A percentile compares a stretch with the other conserved stretches of the same genome.
phyloP scores from a whole-genome alignment of 2,797 vertebrate genomes.

The Adrianichthys oophorus region DNA sequence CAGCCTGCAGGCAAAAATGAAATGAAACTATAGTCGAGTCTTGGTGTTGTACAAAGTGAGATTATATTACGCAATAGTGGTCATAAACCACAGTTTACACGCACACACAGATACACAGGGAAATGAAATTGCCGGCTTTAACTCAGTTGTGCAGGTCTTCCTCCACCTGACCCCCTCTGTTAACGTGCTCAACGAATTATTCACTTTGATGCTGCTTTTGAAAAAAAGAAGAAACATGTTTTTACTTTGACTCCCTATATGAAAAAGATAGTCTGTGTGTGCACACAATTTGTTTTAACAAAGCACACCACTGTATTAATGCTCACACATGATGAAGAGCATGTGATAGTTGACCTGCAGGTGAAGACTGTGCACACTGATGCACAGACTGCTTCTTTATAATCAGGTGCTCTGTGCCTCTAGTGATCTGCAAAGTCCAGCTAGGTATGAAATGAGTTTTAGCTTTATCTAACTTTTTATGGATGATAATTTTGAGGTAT shows the following conservation, averaged over 20 bases:
- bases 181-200: background rate
- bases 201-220: conserved; percentile 14
- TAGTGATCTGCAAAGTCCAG: too few species aligned
- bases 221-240: conserved; percentile 14
- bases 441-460: too few species aligned
- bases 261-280: background rate
- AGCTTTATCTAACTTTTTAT: background rate
- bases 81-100: conserved; percentile 15
- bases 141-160: conserved; percentile 56
- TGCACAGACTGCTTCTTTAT: background rate
- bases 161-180: conserved; percentile 34
- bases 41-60: conserved; percentile 5
- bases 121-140: conserved; percentile 64
- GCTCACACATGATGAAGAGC: conserved; percentile 16
- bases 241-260: conserved; percentile 11
- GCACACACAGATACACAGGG: conserved; percentile 18
- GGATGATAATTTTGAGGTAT: background rate
- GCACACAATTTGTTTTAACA: background rate
- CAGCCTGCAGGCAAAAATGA: too few species aligned
- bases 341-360: conserved; percentile 28
- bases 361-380: background rate
- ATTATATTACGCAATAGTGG: conserved; percentile 1
- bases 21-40: background rate
- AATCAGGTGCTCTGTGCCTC: background rate
- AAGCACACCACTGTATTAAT: conserved; percentile 1